Base-by-base conservation (phyloP, 2,797 vertebrate species). In the Pipistrellus kuhlii region DNA sequence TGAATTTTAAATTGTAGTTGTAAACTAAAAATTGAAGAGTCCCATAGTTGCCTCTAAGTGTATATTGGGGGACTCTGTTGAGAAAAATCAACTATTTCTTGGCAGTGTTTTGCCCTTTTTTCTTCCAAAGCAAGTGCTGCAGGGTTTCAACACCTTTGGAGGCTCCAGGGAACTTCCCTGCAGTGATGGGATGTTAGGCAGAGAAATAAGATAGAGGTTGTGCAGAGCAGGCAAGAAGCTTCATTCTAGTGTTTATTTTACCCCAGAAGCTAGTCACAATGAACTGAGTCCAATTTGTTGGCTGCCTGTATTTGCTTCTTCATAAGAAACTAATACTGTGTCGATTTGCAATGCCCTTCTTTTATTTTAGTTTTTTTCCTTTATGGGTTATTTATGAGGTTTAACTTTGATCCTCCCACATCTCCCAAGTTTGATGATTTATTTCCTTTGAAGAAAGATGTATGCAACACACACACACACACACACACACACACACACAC, bases 81-180 rank as follows among this genome's bases (percentile, higher is more conserved):
- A 85, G n/a, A 66, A 68, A 62, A 95, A 88, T 35, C 38, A 51
- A 41, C 6, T 81, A 73, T 78, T 84, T 88, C 44, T 94, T 88
- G 35, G 4, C 5, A 68, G 35, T 27, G 48, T 76, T 91, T 94
- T 83, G 57, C 64, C 30, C 18, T 38, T 78, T 96, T 96, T 91
- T 83, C 87, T 93, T 96, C 64, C 75, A 83, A 94, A 71, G n/a
- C 62, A 93, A 83, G 86, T 46, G 32, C 48, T 89, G 15, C 62
- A 25, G 44, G 7, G n/a, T 91, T 80, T 57, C 25, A 81, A 68
- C 41, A 84, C 90, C 69, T 95, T 64, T 82, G 71, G 30, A 27
- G 10, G 44, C 91, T 92, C 82, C 35, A 32, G 89, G 81, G 81
- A 51, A 35, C 11, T 78, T 51, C 20, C 27, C 55, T 91, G 46